A percentile compares a stretch with the other conserved stretches of the same genome.
Evolutionary conservation across 2,797 vertebrate species (phyloP).

Genomic region (Brotula barbata): DNA sequence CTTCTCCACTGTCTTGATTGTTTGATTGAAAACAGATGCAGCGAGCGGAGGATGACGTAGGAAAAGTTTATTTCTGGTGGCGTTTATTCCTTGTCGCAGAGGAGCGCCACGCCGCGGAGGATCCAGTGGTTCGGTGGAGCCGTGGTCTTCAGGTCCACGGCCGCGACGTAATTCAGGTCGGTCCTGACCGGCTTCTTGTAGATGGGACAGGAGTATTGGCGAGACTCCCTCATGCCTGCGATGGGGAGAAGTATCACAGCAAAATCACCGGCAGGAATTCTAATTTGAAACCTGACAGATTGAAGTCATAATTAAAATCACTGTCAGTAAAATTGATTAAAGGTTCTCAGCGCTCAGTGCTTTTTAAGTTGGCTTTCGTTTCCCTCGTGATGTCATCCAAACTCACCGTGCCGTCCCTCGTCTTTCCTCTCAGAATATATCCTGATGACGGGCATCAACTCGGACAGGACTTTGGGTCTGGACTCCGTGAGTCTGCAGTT

Average conservation of each 20-base stretch:
- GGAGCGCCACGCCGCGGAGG: constrained; percentile 90
- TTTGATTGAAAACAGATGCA: too few relatives aligned
- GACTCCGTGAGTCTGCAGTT: constrained; percentile 87
- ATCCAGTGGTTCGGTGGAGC: constrained; percentile 90
- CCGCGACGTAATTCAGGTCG: constrained; percentile 88
- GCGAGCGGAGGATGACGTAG: too few relatives aligned
- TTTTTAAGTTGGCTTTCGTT: too few relatives aligned
- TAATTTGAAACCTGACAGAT: neutral
- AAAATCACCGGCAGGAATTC: too few relatives aligned
- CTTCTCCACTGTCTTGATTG: too few relatives aligned
- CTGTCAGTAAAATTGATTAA: constrained; percentile 6
- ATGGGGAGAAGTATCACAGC: neutral
- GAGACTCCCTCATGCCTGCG: constrained; percentile 81
- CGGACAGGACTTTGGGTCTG: constrained; percentile 93
- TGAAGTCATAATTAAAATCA: constrained; percentile 5
- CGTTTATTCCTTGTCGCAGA: constrained; percentile 91
- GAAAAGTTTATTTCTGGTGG: too few relatives aligned
- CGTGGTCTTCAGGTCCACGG: constrained; percentile 85
- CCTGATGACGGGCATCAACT: constrained; percentile 91
- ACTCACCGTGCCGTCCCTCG: constrained; percentile 57
- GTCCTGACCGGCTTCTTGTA: constrained; percentile 92
- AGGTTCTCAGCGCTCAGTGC: too few relatives aligned
- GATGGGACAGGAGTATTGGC: constrained; percentile 89
- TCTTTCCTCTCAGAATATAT: constrained; percentile 93
- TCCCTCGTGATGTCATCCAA: too few relatives aligned